phyloP scores from a whole-genome alignment of 2,113 vertebrate species.

The Aegotheles bennettii region DNA sequence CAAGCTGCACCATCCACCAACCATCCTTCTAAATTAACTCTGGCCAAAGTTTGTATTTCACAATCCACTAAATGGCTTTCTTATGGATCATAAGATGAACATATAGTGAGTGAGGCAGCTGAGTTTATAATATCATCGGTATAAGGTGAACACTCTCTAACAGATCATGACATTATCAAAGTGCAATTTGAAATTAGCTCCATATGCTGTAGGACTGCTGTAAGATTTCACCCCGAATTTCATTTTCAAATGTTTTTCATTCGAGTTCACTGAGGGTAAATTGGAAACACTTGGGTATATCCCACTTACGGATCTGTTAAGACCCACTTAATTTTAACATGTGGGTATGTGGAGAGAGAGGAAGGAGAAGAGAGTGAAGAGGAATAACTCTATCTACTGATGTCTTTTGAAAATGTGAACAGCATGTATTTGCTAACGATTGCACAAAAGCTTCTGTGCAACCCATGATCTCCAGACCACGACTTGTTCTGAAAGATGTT shows the following conservation, averaged over 20 bases:
- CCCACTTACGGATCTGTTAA: slow-evolving; percentile 23
- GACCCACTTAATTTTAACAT: slow-evolving; percentile 36
- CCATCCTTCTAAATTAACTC: slow-evolving; percentile 8
- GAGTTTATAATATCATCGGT: slow-evolving; percentile 16
- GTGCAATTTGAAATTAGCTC: slow-evolving; percentile 59
- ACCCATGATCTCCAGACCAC: neutral
- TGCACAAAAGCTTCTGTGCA: neutral
- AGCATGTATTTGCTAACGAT: accelerated
- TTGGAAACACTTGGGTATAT: slow-evolving; percentile 58
- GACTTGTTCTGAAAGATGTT: neutral
- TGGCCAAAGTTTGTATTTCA: slow-evolving; percentile 50
- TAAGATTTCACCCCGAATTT: slow-evolving; percentile 46
- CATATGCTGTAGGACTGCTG: slow-evolving; percentile 48
- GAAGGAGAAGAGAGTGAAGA: neutral
- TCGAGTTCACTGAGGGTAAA: slow-evolving; percentile 45
- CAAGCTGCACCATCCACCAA: slow-evolving; percentile 13
- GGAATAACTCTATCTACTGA: neutral
- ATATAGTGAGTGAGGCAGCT: slow-evolving; percentile 16
- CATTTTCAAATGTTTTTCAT: slow-evolving; percentile 55
- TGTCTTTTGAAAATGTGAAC: neutral
- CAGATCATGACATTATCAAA: slow-evolving; percentile 65
- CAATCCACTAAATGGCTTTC: slow-evolving; percentile 47
- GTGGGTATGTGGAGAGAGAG: neutral
- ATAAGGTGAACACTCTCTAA: slow-evolving; percentile 57
- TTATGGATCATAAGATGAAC: slow-evolving; percentile 51